Conservation (phyloP, 1,140 invertebrate species). For the Papilio xuthus region DNA sequence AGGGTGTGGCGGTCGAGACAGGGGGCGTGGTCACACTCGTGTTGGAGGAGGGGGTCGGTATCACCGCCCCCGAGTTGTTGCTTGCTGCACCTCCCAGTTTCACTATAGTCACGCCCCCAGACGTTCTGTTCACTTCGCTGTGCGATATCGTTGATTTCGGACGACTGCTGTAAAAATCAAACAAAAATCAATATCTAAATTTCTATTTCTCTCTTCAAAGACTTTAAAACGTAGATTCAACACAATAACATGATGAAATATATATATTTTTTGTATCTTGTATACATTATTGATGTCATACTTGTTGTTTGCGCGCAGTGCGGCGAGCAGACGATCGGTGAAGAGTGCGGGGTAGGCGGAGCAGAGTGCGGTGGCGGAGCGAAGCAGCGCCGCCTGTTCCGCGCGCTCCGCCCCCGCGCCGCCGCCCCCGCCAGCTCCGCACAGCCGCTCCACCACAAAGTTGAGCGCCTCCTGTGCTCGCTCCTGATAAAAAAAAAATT, state of each 20-base stretch:
- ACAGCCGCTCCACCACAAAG: slow-evolving; percentile 89
- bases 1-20: slow-evolving; percentile 50
- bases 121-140: slow-evolving; percentile 85
- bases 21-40: slow-evolving; percentile 28
- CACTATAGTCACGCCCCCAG: slow-evolving; percentile 88
- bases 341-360: slow-evolving; percentile 89
- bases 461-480: slow-evolving; percentile 89
- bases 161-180: slow-evolving; percentile 50
- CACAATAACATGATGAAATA: background rate
- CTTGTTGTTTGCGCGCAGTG: slow-evolving; percentile 85
- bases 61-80: slow-evolving; percentile 19
- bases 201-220: too few relatives aligned
- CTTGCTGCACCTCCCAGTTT: slow-evolving; percentile 83
- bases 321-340: slow-evolving; percentile 88
- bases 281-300: slow-evolving; percentile 30
- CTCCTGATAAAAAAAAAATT: slow-evolving; percentile 78
- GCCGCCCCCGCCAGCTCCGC: slow-evolving; percentile 84
- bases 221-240: background rate
- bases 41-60: slow-evolving; percentile 36
- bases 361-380: slow-evolving; percentile 89
- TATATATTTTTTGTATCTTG: background rate
- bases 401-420: slow-evolving; percentile 87
- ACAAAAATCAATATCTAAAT: too few relatives aligned
- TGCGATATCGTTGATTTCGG: slow-evolving; percentile 59
- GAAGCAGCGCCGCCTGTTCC: slow-evolving; percentile 86